phyloP scores from a whole-genome alignment of 92 coral and sea anemone species.

The Heteractis magnifica region DNA sequence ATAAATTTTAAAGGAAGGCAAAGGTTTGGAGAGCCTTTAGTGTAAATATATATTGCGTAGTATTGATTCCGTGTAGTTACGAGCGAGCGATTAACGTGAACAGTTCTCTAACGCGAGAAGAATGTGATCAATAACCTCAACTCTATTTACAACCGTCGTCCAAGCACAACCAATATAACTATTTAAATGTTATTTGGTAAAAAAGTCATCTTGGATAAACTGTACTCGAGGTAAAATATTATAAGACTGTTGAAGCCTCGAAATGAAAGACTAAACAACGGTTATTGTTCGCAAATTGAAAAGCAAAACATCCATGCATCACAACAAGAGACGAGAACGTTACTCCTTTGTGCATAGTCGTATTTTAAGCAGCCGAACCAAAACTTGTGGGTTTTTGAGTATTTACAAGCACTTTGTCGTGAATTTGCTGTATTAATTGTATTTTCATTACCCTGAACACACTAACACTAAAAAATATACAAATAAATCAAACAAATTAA shows the following conservation, averaged over 20 bases:
- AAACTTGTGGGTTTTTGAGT: neutral
- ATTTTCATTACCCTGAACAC: slow-evolving; percentile 18
- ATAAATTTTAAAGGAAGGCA: neutral
- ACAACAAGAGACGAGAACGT: neutral
- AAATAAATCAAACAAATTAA: slow-evolving; percentile 8
- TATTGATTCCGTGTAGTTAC: neutral
- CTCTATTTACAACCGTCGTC: slow-evolving; percentile 1
- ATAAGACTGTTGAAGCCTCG: neutral
- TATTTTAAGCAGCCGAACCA: neutral
- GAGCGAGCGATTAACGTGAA: neutral
- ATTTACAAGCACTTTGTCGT: slow-evolving; percentile 4
- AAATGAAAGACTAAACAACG: neutral
- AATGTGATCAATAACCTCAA: neutral
- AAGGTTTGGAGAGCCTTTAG: neutral
- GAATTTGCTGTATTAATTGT: slow-evolving; percentile 39
- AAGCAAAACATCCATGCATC: neutral
- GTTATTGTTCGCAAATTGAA: neutral
- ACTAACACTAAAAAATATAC: slow-evolving; percentile 9
- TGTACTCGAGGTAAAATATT: neutral
- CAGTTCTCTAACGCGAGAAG: neutral
- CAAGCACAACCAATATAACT: neutral
- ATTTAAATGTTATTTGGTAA: neutral
- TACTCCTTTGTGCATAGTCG: neutral
- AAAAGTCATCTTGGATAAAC: neutral
- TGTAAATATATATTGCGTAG: neutral